Base-by-base conservation (phyloP, 2,888 invertebrate species). In the Chorisops tibialis region DNA sequence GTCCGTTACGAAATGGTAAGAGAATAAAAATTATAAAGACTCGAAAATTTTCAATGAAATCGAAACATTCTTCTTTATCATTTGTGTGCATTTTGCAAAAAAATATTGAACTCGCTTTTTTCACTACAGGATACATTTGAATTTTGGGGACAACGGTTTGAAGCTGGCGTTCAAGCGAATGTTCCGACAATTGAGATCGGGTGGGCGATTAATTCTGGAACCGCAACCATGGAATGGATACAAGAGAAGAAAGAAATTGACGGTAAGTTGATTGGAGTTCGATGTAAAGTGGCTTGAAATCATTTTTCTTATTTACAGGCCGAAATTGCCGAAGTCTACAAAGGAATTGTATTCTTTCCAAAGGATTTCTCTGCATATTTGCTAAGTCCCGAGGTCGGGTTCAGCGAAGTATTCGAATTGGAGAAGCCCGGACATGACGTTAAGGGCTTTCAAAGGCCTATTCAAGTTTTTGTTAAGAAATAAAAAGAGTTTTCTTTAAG, bases 1-100 rank as follows among this genome's bases (percentile, higher is more conserved):
- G 45, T 91, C 91, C 61, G 84, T 93, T 19, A 93, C 93, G 3
- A 95, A 95, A 75, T 95, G 94, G 94, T n/a, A n/a, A n/a, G n/a
- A n/a, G n/a, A n/a, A n/a, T n/a, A n/a, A n/a, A n/a, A n/a, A n/a
- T n/a, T n/a, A n/a, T n/a, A n/a, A n/a, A n/a, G n/a, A n/a, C n/a
- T n/a, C n/a, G n/a, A n/a, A n/a, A n/a, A n/a, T n/a, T n/a, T n/a
- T n/a, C n/a, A n/a, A n/a, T n/a, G n/a, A n/a, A n/a, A n/a, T n/a
- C n/a, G n/a, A n/a, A n/a, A n/a, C n/a, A n/a, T n/a, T n/a, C n/a
- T n/a, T n/a, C n/a, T n/a, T n/a, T n/a, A n/a, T n/a, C n/a, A n/a
- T n/a, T n/a, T n/a, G n/a, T n/a, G n/a, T n/a, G n/a, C n/a, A n/a
- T n/a, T n/a, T n/a, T n/a, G n/a, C n/a, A n/a, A n/a, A n/a, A n/a